phyloP scores from a whole-genome alignment of 2,888 invertebrate genomes.

The Leucozona laternaria region DNA sequence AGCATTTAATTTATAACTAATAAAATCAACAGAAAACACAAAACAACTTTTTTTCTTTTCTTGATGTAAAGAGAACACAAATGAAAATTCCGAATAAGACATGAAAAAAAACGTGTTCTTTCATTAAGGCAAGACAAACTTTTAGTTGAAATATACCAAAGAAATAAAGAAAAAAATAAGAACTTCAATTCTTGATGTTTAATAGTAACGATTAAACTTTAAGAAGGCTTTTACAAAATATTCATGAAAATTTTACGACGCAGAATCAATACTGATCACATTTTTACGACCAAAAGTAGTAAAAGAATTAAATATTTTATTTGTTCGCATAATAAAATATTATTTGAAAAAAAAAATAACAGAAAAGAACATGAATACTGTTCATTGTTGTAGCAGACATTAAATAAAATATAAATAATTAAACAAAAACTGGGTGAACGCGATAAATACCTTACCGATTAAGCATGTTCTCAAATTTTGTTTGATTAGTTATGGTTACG shows the following conservation, averaged over 20 bases:
- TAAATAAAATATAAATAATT: not conserved
- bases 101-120: not conserved
- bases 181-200: not conserved
- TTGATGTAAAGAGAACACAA: not conserved
- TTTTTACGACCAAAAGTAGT: not conserved
- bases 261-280: not conserved
- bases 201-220: not conserved
- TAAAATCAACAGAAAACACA: not conserved
- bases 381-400: not conserved
- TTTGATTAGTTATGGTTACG: not conserved
- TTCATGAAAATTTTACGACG: not conserved
- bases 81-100: not conserved
- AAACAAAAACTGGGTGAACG: not conserved
- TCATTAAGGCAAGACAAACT: not conserved
- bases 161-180: not conserved
- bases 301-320: not conserved
- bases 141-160: not conserved
- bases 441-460: not conserved
- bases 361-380: not conserved
- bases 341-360: not conserved
- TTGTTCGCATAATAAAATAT: not conserved
- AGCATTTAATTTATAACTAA: not conserved
- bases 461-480: not conserved
- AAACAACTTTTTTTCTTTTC: not conserved
- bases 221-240: not conserved